Conservation (phyloP, 2,797 vertebrate species). For the Momotus momota region DNA sequence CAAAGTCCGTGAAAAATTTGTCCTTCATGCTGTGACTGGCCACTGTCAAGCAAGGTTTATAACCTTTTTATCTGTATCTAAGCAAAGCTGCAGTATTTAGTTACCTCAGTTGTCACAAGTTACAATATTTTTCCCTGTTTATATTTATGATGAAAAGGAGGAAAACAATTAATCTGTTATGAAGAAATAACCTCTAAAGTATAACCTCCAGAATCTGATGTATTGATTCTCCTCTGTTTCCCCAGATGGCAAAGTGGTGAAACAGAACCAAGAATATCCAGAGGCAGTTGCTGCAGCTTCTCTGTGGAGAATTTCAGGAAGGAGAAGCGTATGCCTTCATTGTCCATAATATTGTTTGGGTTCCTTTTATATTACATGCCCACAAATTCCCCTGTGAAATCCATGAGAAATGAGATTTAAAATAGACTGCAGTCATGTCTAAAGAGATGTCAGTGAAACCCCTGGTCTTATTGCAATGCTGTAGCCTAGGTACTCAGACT, state of each 20-base stretch:
- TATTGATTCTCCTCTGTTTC: constrained; percentile 63
- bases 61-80: constrained; percentile 26
- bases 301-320: constrained; percentile 16
- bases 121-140: constrained; percentile 45
- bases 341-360: not conserved
- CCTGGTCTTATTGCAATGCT: not conserved
- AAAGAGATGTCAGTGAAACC: not conserved
- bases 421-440: not conserved
- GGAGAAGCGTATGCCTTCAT: not conserved
- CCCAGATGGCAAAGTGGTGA: constrained; percentile 64
- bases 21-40: constrained; percentile 70
- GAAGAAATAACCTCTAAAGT: constrained; percentile 61
- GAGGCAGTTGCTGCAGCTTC: constrained; percentile 26
- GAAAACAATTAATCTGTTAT: constrained; percentile 51
- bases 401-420: constrained; percentile 14
- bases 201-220: constrained; percentile 63
- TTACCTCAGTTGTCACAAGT: not conserved
- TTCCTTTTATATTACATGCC: not conserved
- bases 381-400: constrained; percentile 10
- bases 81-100: constrained; percentile 4
- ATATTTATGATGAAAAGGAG: constrained; percentile 47
- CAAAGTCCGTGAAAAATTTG: constrained; percentile 66
- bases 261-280: constrained; percentile 66
- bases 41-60: constrained; percentile 20
- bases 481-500: not conserved